Conservation (phyloP, 2,888 invertebrate genomes). For the Cheilosia vulpina region DNA sequence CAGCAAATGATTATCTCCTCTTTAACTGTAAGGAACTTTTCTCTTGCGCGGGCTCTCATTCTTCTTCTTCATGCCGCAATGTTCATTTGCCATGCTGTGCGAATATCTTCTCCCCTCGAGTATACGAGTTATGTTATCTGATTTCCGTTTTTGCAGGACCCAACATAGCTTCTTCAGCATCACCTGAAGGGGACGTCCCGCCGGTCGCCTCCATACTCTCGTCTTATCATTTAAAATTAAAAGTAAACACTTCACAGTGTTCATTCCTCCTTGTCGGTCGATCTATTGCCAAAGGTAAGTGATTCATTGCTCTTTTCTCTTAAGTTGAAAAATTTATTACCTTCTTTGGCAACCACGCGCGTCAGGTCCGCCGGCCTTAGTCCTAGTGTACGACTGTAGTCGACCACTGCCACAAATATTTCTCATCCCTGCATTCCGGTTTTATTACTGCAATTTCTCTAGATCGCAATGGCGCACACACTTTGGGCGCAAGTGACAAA, state of each 20-base stretch:
- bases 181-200: neutral
- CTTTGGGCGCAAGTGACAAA: slow-evolving; percentile 54
- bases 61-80: slow-evolving; percentile 57
- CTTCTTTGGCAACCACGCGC: slow-evolving; percentile 49
- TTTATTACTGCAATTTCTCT: slow-evolving; percentile 70
- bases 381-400: too few species aligned
- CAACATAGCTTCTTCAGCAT: neutral
- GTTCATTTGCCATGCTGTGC: slow-evolving; percentile 25
- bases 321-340: slow-evolving; percentile 74
- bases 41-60: slow-evolving; percentile 18
- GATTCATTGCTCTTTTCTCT: slow-evolving; percentile 74
- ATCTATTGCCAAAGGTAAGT: slow-evolving; percentile 65
- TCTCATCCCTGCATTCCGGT: slow-evolving; percentile 50
- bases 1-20: slow-evolving; percentile 53
- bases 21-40: slow-evolving; percentile 41
- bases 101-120: neutral
- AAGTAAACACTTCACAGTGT: slow-evolving; percentile 66
- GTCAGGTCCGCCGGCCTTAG: slow-evolving; percentile 11
- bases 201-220: slow-evolving; percentile 7
- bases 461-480: slow-evolving; percentile 22
- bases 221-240: slow-evolving; percentile 74
- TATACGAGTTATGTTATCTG: slow-evolving; percentile 46
- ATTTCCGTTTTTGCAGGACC: slow-evolving; percentile 47
- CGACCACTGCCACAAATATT: slow-evolving; percentile 30
- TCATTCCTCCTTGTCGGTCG: slow-evolving; percentile 12